Percentiles rank a stretch among this genome's conserved stretches.
phyloP scores from a whole-genome alignment of 2,797 vertebrate species.

The Gambusia yucatana region DNA sequence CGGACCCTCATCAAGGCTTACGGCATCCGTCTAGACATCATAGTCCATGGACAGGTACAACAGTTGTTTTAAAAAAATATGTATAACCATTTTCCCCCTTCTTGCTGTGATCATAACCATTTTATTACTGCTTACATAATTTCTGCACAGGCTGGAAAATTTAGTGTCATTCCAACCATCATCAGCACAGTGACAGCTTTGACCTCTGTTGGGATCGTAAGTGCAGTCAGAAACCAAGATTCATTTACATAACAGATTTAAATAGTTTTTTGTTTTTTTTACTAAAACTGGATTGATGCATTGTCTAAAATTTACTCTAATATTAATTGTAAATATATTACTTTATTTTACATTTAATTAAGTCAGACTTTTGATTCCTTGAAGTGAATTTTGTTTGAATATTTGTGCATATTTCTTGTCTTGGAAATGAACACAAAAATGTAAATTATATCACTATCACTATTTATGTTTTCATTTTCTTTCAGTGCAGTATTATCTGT shows the following conservation, averaged over 20 bases:
- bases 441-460: neutral
- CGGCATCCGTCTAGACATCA: conserved; percentile 90
- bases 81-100: neutral
- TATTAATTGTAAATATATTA: no score
- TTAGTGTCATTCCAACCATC: conserved; percentile 92
- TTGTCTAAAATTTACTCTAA: neutral
- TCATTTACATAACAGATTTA: no score
- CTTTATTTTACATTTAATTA: no score
- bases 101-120: conserved; percentile 4
- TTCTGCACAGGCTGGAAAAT: conserved; percentile 88
- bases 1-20: conserved; percentile 89
- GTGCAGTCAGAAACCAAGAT: conserved; percentile 41
- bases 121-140: neutral
- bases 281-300: neutral
- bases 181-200: conserved; percentile 91
- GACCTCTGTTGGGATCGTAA: conserved; percentile 93
- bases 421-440: neutral
- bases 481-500: conserved; percentile 89
- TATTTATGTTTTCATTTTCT: neutral
- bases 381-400: neutral
- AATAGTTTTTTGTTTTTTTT: neutral
- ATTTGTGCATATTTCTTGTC: neutral
- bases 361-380: no score
- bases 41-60: conserved; percentile 90
- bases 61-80: conserved; percentile 21